Base-by-base conservation (phyloP, 2,888 invertebrate species). In the Shargacucullia verbasci region DNA sequence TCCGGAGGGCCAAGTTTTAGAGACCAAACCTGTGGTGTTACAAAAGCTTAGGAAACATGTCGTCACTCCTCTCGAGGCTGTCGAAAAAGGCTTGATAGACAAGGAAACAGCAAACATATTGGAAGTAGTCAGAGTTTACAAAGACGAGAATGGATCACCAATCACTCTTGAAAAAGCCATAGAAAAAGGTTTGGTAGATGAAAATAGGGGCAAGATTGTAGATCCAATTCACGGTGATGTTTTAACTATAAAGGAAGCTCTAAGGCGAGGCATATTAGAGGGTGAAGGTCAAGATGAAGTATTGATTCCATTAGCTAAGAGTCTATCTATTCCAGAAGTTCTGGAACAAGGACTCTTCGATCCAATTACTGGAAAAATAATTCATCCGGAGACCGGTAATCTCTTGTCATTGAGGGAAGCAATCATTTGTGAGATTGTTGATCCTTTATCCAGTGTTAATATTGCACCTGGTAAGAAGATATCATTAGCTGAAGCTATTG, bases 361-460 rank as follows among this genome's bases (percentile, higher is more conserved):
- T 84, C 95, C 95, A 4, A 88, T 90, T 29, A 95, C 95, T 11
- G 95, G 96, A 64, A 97, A 96, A 89, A 96, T 98, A 59, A 95
- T 98, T 70, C 98, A 98, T 87, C 98, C 98, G 1, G 98, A 98
- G 90, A 97, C 97, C 15, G 98, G 98, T 1, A 95, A 94, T 71
- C 95, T 96, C 63, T 92, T 98, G 49, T 96, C 96, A 54, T 92
- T 98, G 62, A 95, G 96, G 74, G 97, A 98, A 94, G 98, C 98
- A 25, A 97, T 99, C 47, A 95, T 97, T 76, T 97, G 97, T 85
- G 98, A 98, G 80, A 96, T 98, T 73, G 95, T 98, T 46, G 98
- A 99, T 93, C 96, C 98, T 0, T 89, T 96, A 50, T 97, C 98
- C 10, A 95, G 94, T 49, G 91, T 99, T 50, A 95, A 95, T 0